phyloP scores from a whole-genome alignment of 1,140 invertebrate species.

The Triops cancriformis region DNA sequence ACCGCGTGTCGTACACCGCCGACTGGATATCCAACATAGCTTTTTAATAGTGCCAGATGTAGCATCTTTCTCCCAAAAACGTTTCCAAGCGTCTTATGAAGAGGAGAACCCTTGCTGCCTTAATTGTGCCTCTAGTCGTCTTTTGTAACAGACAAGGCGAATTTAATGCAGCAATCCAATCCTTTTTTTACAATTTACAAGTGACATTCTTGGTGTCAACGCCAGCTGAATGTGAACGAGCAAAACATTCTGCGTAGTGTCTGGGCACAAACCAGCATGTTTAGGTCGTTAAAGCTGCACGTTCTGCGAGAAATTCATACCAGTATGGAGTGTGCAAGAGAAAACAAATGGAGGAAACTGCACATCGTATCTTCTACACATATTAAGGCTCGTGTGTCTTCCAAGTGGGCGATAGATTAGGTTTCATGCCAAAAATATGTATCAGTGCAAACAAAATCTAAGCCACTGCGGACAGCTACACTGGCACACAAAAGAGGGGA shows the following conservation, averaged over 20 bases:
- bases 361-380: neutral
- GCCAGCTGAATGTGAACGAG: no score
- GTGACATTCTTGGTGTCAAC: neutral
- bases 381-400: neutral
- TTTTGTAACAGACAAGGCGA: neutral
- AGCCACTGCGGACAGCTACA: neutral
- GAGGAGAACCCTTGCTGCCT: neutral
- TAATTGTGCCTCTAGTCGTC: slow-evolving; percentile 7
- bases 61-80: neutral
- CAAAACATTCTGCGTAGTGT: no score
- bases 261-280: no score
- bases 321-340: no score
- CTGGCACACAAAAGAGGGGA: neutral
- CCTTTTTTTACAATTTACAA: neutral
- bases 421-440: neutral
- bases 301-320: no score
- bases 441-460: neutral
- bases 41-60: slow-evolving; percentile 11
- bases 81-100: neutral
- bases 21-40: slow-evolving; percentile 67
- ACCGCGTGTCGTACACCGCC: slow-evolving; percentile 82
- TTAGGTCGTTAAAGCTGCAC: no score
- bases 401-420: neutral
- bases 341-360: neutral
- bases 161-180: neutral